Evolutionary conservation across 2,797 vertebrate genomes (phyloP).

Genomic region (Pempheris klunzingeri): DNA sequence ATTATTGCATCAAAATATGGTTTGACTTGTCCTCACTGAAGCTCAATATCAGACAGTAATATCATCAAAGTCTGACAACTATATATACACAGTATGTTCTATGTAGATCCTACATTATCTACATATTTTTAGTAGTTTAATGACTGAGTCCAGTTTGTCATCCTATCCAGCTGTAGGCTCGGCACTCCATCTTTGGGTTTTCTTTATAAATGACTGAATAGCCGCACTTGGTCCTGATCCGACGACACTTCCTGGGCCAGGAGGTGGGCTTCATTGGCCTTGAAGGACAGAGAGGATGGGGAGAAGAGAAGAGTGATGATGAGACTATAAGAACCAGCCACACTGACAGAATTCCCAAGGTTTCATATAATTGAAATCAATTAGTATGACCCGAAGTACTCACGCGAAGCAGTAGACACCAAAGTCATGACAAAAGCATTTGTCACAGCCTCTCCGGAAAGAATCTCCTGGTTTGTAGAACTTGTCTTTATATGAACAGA

Average conservation of each 20-base stretch:
- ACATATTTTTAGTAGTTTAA: not conserved
- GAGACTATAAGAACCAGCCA: not conserved
- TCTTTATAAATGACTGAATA: slow-evolving; percentile 76
- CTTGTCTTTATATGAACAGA: slow-evolving; percentile 73
- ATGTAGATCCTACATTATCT: not conserved
- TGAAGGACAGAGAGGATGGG: not conserved
- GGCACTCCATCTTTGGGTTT: slow-evolving; percentile 66
- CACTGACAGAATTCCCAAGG: not conserved
- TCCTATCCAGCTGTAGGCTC: slow-evolving; percentile 81
- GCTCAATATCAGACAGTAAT: not conserved
- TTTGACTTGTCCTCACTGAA: slow-evolving; percentile 39
- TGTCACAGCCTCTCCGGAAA: slow-evolving; percentile 79
- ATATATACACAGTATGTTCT: not conserved
- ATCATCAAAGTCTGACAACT: not conserved
- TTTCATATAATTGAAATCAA: slow-evolving; percentile 11
- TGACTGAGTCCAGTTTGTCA: slow-evolving; percentile 36
- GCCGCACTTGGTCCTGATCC: slow-evolving; percentile 66
- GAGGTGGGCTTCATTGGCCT: slow-evolving; percentile 80
- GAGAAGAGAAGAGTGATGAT: not conserved
- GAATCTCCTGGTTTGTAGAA: slow-evolving; percentile 76
- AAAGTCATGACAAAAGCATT: slow-evolving; percentile 77
- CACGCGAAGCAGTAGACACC: slow-evolving; percentile 77
- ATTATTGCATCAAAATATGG: slow-evolving; percentile 34
- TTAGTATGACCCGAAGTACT: slow-evolving; percentile 54
- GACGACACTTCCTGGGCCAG: slow-evolving; percentile 78